A percentile compares a stretch with the other conserved stretches of the same genome.
These are phyloP conservation scores for Darevskia nairensis DNA, from an alignment of 2,797 vertebrate genomes.

Conservation along the genomic window DNA sequence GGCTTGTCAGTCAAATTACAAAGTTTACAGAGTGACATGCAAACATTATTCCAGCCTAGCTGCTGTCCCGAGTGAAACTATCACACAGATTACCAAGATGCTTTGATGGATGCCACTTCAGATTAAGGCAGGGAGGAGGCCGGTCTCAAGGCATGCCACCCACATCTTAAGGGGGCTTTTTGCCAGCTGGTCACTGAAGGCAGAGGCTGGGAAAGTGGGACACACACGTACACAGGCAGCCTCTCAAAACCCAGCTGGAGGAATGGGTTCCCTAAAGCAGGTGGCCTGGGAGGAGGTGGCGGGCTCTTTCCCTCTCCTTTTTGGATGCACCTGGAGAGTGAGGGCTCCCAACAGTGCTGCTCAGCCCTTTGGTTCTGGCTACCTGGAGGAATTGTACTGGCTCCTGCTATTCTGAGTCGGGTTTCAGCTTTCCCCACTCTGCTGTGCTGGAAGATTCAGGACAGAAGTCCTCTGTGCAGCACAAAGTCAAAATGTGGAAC, in stretches of 20 bases:
- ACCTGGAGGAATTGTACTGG: neutral
- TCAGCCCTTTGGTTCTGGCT: neutral
- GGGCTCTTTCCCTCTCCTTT: too few relatives aligned
- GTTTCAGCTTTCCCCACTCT: too few relatives aligned
- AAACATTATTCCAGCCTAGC: neutral
- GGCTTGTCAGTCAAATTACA: neutral
- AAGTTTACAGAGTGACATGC: neutral
- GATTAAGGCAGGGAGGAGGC: neutral
- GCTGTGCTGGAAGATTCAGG: too few relatives aligned
- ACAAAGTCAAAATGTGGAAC: too few relatives aligned
- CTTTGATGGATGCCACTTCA: slow-evolving; percentile 11
- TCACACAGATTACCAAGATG: neutral
- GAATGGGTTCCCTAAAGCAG: neutral
- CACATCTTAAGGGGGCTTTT: neutral
- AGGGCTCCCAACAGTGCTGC: too few relatives aligned
- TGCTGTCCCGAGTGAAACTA: neutral
- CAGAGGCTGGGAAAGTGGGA: neutral
- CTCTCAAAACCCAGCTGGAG: too few relatives aligned
- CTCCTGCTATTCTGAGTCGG: neutral
- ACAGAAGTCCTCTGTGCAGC: too few relatives aligned
- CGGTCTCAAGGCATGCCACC: neutral
- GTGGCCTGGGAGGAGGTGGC: neutral
- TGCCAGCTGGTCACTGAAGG: neutral
- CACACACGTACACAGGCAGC: neutral
- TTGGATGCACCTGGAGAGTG: neutral